Percentiles rank a stretch among this genome's conserved stretches.
Evolutionary conservation across 2,797 vertebrate species (phyloP).

Genomic region (Karalla daura): DNA sequence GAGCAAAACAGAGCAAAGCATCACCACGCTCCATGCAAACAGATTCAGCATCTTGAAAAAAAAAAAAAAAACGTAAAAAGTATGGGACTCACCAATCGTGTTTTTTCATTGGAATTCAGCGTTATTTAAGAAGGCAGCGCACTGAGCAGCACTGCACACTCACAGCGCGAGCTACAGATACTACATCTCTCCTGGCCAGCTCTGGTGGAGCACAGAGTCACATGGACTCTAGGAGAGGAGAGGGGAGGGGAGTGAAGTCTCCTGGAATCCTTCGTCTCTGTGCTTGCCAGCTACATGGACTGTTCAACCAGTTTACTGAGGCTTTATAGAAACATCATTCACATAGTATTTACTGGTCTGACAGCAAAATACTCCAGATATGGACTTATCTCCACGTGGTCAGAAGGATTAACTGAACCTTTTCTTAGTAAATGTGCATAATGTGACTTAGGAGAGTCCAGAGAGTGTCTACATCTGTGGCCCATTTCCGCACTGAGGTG

Average conservation of each 20-base stretch:
- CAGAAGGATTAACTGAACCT: not conserved
- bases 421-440: not conserved
- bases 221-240: conserved; percentile 75
- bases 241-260: conserved; percentile 63
- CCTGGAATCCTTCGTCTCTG: conserved; percentile 72
- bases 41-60: not conserved
- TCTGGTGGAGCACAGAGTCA: conserved; percentile 80
- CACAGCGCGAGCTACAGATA: conserved; percentile 66
- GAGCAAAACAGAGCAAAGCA: not conserved
- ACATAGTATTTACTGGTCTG: not conserved
- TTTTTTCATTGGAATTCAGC: conserved; percentile 86
- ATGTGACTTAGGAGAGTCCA: not conserved
- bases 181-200: conserved; percentile 76
- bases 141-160: conserved; percentile 78
- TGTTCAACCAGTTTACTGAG: conserved; percentile 37
- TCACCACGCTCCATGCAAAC: conserved; percentile 12
- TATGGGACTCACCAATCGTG: conserved; percentile 79
- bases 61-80: not conserved
- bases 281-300: conserved; percentile 65
- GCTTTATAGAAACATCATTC: not conserved
- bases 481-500: not conserved
- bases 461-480: not conserved
- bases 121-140: conserved; percentile 61
- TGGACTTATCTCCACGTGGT: not conserved
- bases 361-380: not conserved